phyloP scores from a whole-genome alignment of 2,113 vertebrate species.

The Sylvia atricapilla region DNA sequence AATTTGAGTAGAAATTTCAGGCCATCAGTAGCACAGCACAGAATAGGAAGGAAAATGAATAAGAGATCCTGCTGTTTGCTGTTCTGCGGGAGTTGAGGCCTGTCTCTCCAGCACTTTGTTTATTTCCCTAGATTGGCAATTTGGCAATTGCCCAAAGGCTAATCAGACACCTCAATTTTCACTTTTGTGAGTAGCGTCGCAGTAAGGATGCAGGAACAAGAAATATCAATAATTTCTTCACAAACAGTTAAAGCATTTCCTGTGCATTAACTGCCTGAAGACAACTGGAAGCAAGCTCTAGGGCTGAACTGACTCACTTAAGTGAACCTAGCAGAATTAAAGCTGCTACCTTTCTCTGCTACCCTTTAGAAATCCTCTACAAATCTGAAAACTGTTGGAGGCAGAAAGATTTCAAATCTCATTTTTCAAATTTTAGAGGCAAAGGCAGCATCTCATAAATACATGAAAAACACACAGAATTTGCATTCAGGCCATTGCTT shows the following conservation, averaged over 20 bases:
- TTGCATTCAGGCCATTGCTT: neutral
- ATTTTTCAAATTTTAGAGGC: neutral
- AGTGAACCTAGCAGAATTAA: neutral
- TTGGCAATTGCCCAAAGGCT: conserved; percentile 12
- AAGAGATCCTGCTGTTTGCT: neutral
- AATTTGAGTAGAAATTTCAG: neutral
- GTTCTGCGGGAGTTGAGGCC: neutral
- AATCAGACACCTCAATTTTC: conserved; percentile 45
- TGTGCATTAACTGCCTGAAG: neutral
- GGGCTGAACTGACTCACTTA: neutral
- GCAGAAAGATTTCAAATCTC: neutral
- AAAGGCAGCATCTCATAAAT: neutral
- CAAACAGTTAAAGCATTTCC: conserved; percentile 13
- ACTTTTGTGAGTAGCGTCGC: neutral
- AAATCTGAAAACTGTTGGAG: neutral
- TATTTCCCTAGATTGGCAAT: neutral
- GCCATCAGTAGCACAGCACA: neutral
- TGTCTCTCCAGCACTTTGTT: neutral
- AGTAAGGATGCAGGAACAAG: conserved; percentile 7
- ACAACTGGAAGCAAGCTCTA: neutral
- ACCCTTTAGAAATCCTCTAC: neutral
- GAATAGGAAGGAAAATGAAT: neutral
- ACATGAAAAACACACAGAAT: neutral
- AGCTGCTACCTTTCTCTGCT: neutral
- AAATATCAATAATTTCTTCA: conserved; percentile 21